Base-by-base conservation (phyloP, 2,797 vertebrate genomes). In the Hirundo rustica region DNA sequence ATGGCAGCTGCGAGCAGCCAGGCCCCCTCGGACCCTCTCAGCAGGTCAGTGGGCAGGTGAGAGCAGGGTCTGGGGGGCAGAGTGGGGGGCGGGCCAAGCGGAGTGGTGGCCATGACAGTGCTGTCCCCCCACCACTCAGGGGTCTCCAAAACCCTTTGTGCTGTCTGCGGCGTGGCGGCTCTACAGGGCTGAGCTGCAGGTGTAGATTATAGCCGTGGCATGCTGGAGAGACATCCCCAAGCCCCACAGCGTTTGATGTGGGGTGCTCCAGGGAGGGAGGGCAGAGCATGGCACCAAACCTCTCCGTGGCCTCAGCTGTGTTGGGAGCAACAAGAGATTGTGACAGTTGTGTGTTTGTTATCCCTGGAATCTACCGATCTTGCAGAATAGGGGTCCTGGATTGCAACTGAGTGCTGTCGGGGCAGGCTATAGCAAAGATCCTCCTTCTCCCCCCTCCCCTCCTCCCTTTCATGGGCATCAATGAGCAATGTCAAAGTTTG, bases 111-210 rank as follows among this genome's bases (percentile, higher is more conserved):
- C 38, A 13, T 95, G 94, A 93, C 81, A 78, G 89, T 36, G 22
- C 85, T 11, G 10, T 58, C 73, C 71, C 89, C 88, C 72, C 90
- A 58, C 83, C 15, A 48, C 76, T 22, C 47, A 13, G 55, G 88
- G 88, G 74, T 96, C 87, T 97, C 95, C 96, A 95, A 96, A 97
- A 92, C 91, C 68, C 95, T 97, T 98, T 98, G 96, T 97, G 85
- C 89, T 11, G 34, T 96, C 94, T 97, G 95, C 8, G 5, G 75
- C 48, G 42, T 3, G 66, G 83, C 93, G 95, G 95, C 95, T 95
- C 88, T 96, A 92, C 71, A 76, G 96, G 88, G 92, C 95, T 88
- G 94, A 97, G 89, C 91, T 86, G 80, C 91, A 89, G 70, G 75
- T 93, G 47, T 92, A 93, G 70, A 82, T 95, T 95, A 95, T 95